Evolutionary conservation across 2,888 invertebrate genomes (phyloP), one percentile per base, ranked within the genome.

Genomic region (Caenorhabditis angaria): DNA sequence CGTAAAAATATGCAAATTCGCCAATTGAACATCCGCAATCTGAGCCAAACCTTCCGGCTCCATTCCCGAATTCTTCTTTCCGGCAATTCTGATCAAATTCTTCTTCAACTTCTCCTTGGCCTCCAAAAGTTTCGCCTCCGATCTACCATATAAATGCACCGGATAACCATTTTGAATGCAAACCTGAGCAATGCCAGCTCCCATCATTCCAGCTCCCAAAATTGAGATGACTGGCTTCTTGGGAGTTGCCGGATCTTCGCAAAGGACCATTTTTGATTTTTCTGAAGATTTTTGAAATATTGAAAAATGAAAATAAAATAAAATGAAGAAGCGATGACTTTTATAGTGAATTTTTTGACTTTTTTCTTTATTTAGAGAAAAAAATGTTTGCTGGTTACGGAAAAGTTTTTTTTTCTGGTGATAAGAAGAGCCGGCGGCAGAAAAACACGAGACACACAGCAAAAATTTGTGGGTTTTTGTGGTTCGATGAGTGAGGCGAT

Each of bases 131-230:
- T 93, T 90, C 48, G 92, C 92, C 0, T 91, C 89, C 77, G 91
- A 92, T 20, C 93, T 90, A 87, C 94, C 94, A 1, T 94, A 92
- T 29, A 94, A 88, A 5, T 91, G 92, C 6, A 94, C 94, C 87
- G 91, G 91, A 85, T 93, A 93, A 18, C 94, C 94, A 35, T 92
- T 91, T 89, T 93, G 92, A 35, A 94, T 93, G 78, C 93, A 92
- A 58, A 85, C 85, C 70, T 85, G 85, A 0, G 83, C 84, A 61
- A 85, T 86, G 5, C 85, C 85, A 50, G 76, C 65, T 28, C 85
- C 85, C 85, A 85, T 85, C 61, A 85, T 63, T n/a, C 85, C 85
- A 47, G 77, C 81, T 20, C 85, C 85, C 28, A 85, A 75, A 28
- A 85, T 74, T 10, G 84, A 82, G 22, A 85, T 65, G 2, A 64